Percentiles rank a stretch among this genome's conserved stretches.
phyloP scores from a whole-genome alignment of 2,888 invertebrate species.

The Dicranocentrus wangi region DNA sequence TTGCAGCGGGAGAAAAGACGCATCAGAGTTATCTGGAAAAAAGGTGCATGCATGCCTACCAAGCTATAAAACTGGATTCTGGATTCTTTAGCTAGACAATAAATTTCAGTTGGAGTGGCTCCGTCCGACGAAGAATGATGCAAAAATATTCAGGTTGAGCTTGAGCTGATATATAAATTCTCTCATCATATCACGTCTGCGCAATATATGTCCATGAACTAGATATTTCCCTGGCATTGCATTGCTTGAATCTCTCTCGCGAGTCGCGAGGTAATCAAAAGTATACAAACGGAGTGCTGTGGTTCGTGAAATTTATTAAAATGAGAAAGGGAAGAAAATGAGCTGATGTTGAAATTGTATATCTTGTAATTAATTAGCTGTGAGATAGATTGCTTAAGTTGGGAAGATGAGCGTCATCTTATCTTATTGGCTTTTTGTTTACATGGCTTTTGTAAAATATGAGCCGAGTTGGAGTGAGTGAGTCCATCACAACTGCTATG shows the following conservation, averaged over 20 bases:
- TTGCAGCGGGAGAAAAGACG: neutral
- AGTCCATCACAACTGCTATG: too few relatives aligned
- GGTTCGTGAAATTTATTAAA: conserved; percentile 50
- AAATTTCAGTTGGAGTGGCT: conserved; percentile 38
- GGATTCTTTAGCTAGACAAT: conserved; percentile 48
- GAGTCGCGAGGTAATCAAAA: conserved; percentile 17
- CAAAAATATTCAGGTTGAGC: conserved; percentile 35
- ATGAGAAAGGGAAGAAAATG: conserved; percentile 34
- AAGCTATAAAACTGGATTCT: conserved; percentile 51
- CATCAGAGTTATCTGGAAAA: conserved; percentile 15
- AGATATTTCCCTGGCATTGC: too few relatives aligned
- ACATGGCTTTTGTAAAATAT: neutral
- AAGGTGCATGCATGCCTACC: conserved; percentile 4
- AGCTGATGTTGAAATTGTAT: conserved; percentile 27
- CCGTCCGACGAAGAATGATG: conserved; percentile 16
- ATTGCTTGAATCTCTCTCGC: too few relatives aligned
- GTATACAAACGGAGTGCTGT: conserved; percentile 6
- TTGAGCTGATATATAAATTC: too few relatives aligned
- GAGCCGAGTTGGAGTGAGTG: too few relatives aligned
- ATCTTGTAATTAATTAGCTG: conserved; percentile 42
- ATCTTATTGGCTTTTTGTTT: neutral
- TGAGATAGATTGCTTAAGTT: conserved; percentile 25
- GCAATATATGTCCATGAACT: too few relatives aligned
- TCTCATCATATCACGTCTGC: conserved; percentile 2
- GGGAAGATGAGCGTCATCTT: conserved; percentile 7